Conservation (phyloP, 1,140 invertebrate species). For the Zaprionus kolodkinae region DNA sequence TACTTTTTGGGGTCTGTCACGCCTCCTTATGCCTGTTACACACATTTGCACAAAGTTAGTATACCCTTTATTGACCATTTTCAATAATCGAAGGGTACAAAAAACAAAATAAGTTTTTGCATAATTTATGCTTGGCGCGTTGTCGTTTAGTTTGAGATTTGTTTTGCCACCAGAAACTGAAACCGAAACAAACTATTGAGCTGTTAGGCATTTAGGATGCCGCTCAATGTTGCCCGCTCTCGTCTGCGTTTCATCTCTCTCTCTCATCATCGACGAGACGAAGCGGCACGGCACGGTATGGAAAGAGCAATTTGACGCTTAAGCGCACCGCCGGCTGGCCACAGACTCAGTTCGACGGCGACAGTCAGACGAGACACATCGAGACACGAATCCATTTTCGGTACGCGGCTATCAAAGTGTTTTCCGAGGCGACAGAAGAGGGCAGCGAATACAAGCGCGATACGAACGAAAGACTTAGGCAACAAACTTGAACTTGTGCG, state of each 20-base stretch:
- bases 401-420: conserved; percentile 36
- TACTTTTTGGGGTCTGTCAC: too few species aligned
- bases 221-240: conserved; percentile 10
- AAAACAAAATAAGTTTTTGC: conserved; percentile 45
- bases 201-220: conserved; percentile 32
- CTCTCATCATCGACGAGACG: conserved; percentile 6
- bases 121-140: conserved; percentile 70
- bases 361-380: conserved; percentile 77
- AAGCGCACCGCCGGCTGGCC: conserved; percentile 69
- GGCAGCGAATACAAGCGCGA: conserved; percentile 12
- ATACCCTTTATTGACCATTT: too few species aligned
- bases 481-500: conserved; percentile 81
- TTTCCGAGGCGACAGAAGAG: conserved; percentile 12
- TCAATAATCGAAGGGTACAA: conserved; percentile 7
- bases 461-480: conserved; percentile 62
- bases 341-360: conserved; percentile 78
- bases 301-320: conserved; percentile 79
- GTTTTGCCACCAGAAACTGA: conserved; percentile 26
- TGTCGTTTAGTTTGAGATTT: conserved; percentile 45
- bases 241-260: background rate
- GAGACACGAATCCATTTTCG: conserved; percentile 43
- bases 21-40: too few species aligned
- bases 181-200: conserved; percentile 41
- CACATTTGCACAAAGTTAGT: too few species aligned
- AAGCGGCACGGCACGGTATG: conserved; percentile 16